Base-by-base conservation (phyloP, 2,888 invertebrate species). In the Drosophila leonis region DNA sequence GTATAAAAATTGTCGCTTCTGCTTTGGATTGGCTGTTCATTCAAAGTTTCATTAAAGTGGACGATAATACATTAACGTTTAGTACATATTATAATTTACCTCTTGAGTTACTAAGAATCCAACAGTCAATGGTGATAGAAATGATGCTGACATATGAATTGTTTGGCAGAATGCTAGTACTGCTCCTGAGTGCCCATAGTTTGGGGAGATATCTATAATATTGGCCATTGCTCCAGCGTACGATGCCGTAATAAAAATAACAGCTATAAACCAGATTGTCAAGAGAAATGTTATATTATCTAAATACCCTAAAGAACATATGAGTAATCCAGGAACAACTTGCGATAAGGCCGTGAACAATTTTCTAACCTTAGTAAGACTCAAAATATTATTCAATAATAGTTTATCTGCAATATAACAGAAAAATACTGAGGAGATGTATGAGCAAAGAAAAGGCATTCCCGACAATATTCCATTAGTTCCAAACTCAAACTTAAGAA, bases 211-310 rank as follows among this genome's bases (percentile, higher is more conserved):
- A 90, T 96, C 96, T 18, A 96, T 96, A 73, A 96, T 95, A 85
- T 95, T 96, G 0, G 96, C 96, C 95, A 96, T 96, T 5, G 96
- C 96, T 41, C 96, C 96, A 5, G 96, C 96, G 90, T 96, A 96
- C 0, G 95, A 94, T 13, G 96, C 95, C 24, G 96, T 96, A 81
- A 96, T 95, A 68, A 96, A 93, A 13, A 95, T 95, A 6, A 96
- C 95, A 29, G 96, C 95, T 65, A 95, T 91, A 90, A 95, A 96
- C 96, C 96, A 96, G 20, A 95, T 93, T 41, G 95, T 91, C 75
- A 96, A 91, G 44, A 95, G 95, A 57, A 94, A 83, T 29, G 92
- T 90, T 59, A 95, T 94, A 88, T 95, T 94, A 72, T 95, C 95
- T 69, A 95, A 93, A 86, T 95, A 95, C 48, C 95, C 95, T 83